Percentiles rank a stretch among this genome's conserved stretches.
phyloP scores from a whole-genome alignment of 2,888 invertebrate species.

The Amaurobius ferox region DNA sequence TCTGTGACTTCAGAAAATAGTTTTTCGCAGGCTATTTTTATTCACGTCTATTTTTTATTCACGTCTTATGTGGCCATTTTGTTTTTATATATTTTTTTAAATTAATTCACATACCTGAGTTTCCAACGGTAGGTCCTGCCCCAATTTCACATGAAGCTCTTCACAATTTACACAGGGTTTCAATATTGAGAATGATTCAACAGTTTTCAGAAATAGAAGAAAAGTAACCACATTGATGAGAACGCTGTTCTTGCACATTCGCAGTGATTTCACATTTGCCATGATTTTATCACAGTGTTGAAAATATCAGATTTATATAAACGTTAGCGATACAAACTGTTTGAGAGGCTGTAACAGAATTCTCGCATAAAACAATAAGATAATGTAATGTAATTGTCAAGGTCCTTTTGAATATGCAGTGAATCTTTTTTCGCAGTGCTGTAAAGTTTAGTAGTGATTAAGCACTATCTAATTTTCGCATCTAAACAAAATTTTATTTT shows the following conservation, averaged over 20 bases:
- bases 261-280: too few relatives aligned
- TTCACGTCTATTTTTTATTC: too few relatives aligned
- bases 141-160: slow-evolving; percentile 47
- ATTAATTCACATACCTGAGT: slow-evolving; percentile 33
- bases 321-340: neutral
- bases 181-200: neutral
- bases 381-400: neutral
- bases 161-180: slow-evolving; percentile 53
- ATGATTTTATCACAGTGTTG: neutral
- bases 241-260: neutral
- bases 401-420: neutral
- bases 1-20: too few relatives aligned
- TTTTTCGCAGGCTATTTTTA: too few relatives aligned
- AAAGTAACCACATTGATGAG: neutral
- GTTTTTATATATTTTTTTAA: too few relatives aligned
- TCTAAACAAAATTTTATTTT: neutral
- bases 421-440: neutral
- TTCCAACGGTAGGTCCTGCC: neutral
- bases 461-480: neutral
- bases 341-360: too few relatives aligned
- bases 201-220: neutral
- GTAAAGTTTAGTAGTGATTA: neutral
- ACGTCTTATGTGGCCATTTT: too few relatives aligned
- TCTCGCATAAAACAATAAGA: too few relatives aligned
- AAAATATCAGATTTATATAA: neutral